Evolutionary conservation across 2,888 invertebrate genomes (phyloP).

Genomic region (Pachliopta kotzebuea): DNA sequence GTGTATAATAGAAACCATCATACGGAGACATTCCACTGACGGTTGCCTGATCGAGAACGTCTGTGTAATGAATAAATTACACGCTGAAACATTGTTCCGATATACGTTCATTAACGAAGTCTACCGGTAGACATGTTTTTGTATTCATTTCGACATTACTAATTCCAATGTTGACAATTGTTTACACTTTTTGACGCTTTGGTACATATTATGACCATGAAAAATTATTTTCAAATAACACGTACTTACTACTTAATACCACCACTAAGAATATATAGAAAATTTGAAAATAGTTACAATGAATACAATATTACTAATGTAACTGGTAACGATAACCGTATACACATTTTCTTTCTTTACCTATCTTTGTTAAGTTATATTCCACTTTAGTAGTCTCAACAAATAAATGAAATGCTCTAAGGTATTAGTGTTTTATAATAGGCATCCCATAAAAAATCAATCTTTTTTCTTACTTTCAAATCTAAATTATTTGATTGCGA

Average conservation of each 20-base stretch:
- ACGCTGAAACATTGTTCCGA: conserved; percentile 78
- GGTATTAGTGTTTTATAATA: no score
- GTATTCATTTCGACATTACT: conserved; percentile 40
- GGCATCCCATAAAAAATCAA: no score
- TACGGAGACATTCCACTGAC: conserved; percentile 71
- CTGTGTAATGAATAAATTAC: conserved; percentile 80
- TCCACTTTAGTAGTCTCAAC: not conserved
- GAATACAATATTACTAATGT: not conserved
- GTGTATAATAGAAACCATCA: conserved; percentile 56
- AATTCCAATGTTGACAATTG: conserved; percentile 71
- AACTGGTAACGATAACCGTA: not conserved
- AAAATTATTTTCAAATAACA: conserved; percentile 33
- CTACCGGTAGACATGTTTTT: conserved; percentile 53
- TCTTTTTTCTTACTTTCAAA: no score
- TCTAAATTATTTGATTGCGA: no score
- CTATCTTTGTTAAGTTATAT: not conserved
- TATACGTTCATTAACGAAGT: conserved; percentile 68
- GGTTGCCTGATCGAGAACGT: conserved; percentile 70
- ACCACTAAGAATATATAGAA: conserved; percentile 12
- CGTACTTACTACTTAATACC: conserved; percentile 16
- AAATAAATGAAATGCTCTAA: no score
- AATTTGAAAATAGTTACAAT: not conserved
- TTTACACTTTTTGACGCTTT: conserved; percentile 44
- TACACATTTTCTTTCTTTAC: not conserved
- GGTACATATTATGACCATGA: conserved; percentile 50